phyloP scores from a whole-genome alignment of 2,888 invertebrate species.

The Clusia tigrina region DNA sequence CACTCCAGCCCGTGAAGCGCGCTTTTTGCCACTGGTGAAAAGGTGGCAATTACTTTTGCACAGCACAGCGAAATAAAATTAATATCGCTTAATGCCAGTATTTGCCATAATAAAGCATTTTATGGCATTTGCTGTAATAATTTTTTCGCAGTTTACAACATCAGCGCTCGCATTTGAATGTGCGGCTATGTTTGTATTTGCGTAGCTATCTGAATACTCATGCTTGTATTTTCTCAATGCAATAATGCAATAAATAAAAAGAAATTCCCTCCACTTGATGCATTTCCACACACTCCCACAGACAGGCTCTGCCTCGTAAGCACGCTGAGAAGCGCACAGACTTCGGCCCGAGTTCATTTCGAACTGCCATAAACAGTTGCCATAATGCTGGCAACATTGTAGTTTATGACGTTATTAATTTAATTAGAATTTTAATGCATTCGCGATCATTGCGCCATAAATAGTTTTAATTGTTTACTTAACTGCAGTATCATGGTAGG shows the following conservation, averaged over 20 bases:
- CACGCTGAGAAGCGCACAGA: too few species aligned
- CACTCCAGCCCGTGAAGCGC: too few species aligned
- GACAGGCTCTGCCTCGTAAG: too few species aligned
- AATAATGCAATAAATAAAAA: too few species aligned
- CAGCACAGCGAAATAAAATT: conserved; percentile 7
- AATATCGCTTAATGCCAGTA: not conserved
- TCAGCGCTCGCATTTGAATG: conserved; percentile 1
- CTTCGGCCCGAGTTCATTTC: too few species aligned
- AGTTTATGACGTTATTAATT: not conserved
- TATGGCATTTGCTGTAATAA: conserved; percentile 8
- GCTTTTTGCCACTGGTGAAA: not conserved
- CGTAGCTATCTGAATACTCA: conserved; percentile 1
- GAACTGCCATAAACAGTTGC: too few species aligned
- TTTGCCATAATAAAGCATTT: conserved; percentile 10
- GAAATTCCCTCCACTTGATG: too few species aligned
- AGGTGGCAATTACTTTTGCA: conserved; percentile 8
- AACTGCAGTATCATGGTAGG: too few species aligned
- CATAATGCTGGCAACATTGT: not conserved
- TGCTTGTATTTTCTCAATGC: too few species aligned
- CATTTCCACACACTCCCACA: too few species aligned
- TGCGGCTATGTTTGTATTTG: conserved; percentile 2
- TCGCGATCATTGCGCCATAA: not conserved
- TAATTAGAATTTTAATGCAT: not conserved
- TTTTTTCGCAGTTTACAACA: not conserved
- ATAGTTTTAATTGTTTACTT: too few species aligned